Evolutionary conservation across 2,888 invertebrate genomes (phyloP).

Genomic region (Myathropa florea): DNA sequence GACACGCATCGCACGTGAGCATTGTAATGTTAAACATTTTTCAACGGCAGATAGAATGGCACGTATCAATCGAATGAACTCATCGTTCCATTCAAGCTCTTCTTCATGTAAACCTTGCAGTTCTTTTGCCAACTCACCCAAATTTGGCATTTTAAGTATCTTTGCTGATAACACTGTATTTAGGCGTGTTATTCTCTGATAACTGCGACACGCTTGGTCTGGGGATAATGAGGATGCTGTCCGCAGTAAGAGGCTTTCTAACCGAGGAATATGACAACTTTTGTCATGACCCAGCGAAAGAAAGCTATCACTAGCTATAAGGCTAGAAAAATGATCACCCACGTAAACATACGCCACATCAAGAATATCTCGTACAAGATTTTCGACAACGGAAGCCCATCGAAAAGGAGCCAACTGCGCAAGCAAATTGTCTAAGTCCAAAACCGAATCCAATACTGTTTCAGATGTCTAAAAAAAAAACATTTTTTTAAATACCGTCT

Average conservation of each 20-base stretch:
- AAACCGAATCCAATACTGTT: conserved; percentile 90
- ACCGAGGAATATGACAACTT: conserved; percentile 87
- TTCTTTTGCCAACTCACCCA: conserved; percentile 78
- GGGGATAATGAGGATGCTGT: conserved; percentile 90
- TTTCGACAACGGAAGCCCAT: conserved; percentile 88
- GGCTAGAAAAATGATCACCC: conserved; percentile 88
- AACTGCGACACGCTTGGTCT: conserved; percentile 91
- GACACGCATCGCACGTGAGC: conserved; percentile 84
- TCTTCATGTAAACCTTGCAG: conserved; percentile 79
- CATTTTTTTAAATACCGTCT: no score
- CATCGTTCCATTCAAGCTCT: conserved; percentile 82
- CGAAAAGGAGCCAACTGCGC: conserved; percentile 89
- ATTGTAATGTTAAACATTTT: conserved; percentile 87
- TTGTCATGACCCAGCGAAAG: conserved; percentile 86
- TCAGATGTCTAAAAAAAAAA: conserved; percentile 84
- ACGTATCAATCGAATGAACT: conserved; percentile 83
- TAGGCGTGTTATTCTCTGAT: conserved; percentile 81
- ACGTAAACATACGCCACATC: conserved; percentile 91
- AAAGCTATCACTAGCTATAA: conserved; percentile 86
- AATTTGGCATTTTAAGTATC: conserved; percentile 79
- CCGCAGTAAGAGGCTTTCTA: conserved; percentile 90
- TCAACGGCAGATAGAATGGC: conserved; percentile 86
- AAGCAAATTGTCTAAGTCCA: conserved; percentile 91
- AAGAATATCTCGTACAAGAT: conserved; percentile 89
- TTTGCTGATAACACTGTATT: conserved; percentile 80